phyloP scores from a whole-genome alignment of 2,113 vertebrate species.

The Rousettus leschenaultii region DNA sequence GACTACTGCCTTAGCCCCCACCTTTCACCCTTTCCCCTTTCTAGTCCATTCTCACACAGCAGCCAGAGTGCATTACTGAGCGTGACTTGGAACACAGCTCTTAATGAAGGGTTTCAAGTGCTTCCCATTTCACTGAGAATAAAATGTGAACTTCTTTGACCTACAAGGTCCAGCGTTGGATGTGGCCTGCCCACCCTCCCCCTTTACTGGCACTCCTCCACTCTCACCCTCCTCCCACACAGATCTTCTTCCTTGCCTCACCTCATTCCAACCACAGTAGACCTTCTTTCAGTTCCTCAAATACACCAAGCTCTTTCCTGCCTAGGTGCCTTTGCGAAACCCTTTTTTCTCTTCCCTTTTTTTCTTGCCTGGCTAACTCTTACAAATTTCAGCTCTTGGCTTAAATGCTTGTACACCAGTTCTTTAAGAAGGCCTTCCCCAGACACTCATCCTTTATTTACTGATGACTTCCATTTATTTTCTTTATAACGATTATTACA shows the following conservation, averaged over 20 bases:
- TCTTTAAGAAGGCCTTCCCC: neutral
- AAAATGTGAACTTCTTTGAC: neutral
- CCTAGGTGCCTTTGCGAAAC: neutral
- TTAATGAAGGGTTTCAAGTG: neutral
- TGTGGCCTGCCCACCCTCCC: neutral
- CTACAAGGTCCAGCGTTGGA: neutral
- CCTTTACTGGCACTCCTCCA: neutral
- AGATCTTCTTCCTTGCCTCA: neutral
- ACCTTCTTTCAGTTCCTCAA: constrained; percentile 23
- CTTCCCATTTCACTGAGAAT: neutral
- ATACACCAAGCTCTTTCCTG: neutral
- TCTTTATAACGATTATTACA: neutral
- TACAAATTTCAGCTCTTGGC: neutral
- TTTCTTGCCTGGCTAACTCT: neutral
- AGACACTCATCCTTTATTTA: neutral
- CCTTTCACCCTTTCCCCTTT: neutral
- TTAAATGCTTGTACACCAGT: neutral
- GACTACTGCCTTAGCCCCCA: neutral
- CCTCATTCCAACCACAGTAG: neutral
- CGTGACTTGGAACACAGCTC: neutral
- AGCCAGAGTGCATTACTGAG: neutral
- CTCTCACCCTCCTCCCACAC: neutral
- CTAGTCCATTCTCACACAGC: neutral
- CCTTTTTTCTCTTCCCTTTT: neutral
- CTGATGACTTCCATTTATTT: neutral